Conservation (phyloP, 2,113 vertebrate species). For the Rissa tridactyla region DNA sequence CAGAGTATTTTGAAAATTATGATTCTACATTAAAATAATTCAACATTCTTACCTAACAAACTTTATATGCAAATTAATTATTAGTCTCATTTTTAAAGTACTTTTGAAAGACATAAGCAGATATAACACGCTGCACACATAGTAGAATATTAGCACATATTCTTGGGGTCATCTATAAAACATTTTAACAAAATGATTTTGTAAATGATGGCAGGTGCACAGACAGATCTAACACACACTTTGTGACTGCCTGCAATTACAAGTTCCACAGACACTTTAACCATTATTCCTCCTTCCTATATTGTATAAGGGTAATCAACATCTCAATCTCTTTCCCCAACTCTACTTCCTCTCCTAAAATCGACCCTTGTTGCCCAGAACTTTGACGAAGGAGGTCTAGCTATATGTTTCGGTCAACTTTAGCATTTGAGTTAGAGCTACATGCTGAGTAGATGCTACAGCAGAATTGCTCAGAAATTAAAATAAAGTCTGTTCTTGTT, state of each 20-base stretch:
- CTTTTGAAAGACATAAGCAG: background rate
- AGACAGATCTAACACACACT: background rate
- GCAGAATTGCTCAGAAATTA: background rate
- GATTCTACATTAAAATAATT: background rate
- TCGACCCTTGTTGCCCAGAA: background rate
- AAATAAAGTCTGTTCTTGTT: background rate
- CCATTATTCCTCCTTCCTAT: background rate
- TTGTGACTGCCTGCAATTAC: background rate
- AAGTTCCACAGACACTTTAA: background rate
- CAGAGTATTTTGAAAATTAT: background rate
- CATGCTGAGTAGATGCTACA: background rate
- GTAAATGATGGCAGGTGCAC: background rate
- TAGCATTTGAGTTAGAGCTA: background rate
- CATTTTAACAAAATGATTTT: background rate
- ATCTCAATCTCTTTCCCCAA: background rate
- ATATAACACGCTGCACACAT: background rate
- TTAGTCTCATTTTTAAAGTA: background rate
- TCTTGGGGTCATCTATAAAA: background rate
- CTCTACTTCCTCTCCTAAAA: background rate
- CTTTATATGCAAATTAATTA: background rate
- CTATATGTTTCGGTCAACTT: background rate
- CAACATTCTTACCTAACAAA: background rate
- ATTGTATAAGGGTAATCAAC: background rate
- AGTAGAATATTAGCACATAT: background rate
- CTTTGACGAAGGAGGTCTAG: background rate